Evolutionary conservation across 2,113 vertebrate genomes (phyloP), one percentile per base, ranked within the genome.

Genomic region (Dicaeum eximium): DNA sequence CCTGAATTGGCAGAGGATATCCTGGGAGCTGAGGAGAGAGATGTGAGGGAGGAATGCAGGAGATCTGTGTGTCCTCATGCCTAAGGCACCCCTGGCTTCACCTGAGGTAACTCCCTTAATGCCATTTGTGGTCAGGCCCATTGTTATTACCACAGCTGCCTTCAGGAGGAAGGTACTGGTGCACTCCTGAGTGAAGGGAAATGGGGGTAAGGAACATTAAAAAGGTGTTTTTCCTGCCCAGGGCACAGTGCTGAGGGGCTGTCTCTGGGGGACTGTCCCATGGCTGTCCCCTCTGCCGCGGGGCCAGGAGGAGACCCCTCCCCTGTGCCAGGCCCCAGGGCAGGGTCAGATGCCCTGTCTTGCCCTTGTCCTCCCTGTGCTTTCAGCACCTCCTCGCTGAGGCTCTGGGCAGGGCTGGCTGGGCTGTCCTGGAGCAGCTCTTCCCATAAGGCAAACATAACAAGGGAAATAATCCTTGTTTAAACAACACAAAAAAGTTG

Each of bases 171-270:
- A 37, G 51, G 70, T 9, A 24, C 33, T 12, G 10, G 5, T 16
- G 44, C 15, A 6, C 47, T 37, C 20, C 65, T 33, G 30, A 65
- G 24, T 19, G 21, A 65, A 60, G 77, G 62, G 33, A 67, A 90
- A 80, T 0, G 0, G 6, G 7, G 6, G 7, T 13, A n/a, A 53
- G 31, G 60, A 70, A 66, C 4, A 18, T 16, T 2, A 10, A 33
- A 70, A 78, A 80, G 2, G 5, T 74, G 31, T 0, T 90, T 78
- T 73, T 65, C 37, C 42, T 33, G 28, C 64, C 33, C 17, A 30
- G 40, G 19, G n/a, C 33, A n/a, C 23, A 11, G 51, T 5, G 45
- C 60, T 61, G 44, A 67, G 74, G 44, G 4, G 12, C 31, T 71
- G 30, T 2, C 23, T 70, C 35, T 53, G 42, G 14, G 27, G 28